Evolutionary conservation across 2,797 vertebrate genomes (phyloP).

Genomic region (Acipenser ruthenus): DNA sequence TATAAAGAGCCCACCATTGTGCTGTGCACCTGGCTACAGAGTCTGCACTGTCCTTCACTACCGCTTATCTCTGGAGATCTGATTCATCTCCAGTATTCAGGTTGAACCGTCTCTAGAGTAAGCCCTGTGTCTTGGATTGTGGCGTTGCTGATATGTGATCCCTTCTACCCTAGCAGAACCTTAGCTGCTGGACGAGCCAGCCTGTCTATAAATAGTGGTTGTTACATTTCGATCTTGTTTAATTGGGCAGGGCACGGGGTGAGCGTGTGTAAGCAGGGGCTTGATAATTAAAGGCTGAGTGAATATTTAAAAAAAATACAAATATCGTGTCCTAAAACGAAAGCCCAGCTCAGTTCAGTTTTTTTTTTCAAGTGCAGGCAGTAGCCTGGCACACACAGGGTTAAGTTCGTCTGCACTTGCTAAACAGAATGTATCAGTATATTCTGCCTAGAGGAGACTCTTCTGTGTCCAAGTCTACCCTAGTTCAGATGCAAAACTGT

Average conservation of each 20-base stretch:
- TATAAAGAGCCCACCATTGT: not conserved
- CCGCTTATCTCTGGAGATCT: not conserved
- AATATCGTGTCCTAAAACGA: too few species aligned
- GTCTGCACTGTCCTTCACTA: not conserved
- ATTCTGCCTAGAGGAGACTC: not conserved
- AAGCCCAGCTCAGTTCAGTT: too few species aligned
- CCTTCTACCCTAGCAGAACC: not conserved
- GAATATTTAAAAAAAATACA: too few species aligned
- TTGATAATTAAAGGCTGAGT: too few species aligned
- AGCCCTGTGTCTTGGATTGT: not conserved
- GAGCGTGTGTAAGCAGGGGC: too few species aligned
- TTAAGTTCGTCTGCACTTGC: not conserved
- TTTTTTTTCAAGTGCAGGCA: not conserved
- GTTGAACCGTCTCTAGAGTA: not conserved
- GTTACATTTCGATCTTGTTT: too few species aligned
- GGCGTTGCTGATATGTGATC: not conserved
- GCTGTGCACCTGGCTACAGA: conserved; percentile 2
- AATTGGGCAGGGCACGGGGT: too few species aligned
- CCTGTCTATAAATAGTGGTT: not conserved
- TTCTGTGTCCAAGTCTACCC: not conserved
- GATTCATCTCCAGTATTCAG: not conserved
- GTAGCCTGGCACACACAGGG: conserved; percentile 19
- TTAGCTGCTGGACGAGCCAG: not conserved
- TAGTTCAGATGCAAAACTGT: conserved; percentile 11
- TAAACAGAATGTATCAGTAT: not conserved